Conservation (phyloP, 2,113 vertebrate genomes). For the Apaloderma vittatum region DNA sequence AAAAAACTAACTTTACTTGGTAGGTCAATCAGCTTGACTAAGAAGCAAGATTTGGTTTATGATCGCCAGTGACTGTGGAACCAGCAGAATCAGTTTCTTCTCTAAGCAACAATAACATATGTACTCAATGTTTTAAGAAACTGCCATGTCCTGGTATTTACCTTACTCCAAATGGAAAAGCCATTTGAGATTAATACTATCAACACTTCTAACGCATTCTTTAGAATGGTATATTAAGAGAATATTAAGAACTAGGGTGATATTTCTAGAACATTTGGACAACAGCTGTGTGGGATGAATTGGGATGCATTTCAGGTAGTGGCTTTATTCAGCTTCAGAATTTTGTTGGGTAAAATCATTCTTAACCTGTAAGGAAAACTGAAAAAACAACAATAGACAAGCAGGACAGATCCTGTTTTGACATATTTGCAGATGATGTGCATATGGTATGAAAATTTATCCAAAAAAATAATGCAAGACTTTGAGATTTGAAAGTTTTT, state of each 20-base stretch:
- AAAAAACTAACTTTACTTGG: neutral
- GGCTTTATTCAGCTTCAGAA: neutral
- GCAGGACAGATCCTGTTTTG: constrained; percentile 25
- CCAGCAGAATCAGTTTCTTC: neutral
- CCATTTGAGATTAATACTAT: neutral
- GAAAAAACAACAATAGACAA: neutral
- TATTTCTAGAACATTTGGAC: neutral
- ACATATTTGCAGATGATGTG: neutral
- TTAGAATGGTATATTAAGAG: neutral
- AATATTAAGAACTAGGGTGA: neutral
- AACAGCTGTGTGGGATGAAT: neutral
- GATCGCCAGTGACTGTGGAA: neutral
- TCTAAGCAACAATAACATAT: neutral
- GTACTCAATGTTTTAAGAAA: neutral
- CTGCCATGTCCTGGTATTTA: neutral
- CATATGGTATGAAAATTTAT: constrained; percentile 15
- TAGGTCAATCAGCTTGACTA: neutral
- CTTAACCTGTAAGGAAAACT: neutral
- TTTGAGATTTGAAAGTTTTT: neutral
- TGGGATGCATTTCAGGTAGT: neutral
- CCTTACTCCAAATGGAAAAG: neutral
- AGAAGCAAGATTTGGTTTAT: neutral
- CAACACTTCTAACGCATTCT: neutral
- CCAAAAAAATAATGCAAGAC: neutral
- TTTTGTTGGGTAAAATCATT: neutral